Evolutionary conservation across 1,140 invertebrate species (phyloP).

Genomic region (Bilobella aurantiaca): DNA sequence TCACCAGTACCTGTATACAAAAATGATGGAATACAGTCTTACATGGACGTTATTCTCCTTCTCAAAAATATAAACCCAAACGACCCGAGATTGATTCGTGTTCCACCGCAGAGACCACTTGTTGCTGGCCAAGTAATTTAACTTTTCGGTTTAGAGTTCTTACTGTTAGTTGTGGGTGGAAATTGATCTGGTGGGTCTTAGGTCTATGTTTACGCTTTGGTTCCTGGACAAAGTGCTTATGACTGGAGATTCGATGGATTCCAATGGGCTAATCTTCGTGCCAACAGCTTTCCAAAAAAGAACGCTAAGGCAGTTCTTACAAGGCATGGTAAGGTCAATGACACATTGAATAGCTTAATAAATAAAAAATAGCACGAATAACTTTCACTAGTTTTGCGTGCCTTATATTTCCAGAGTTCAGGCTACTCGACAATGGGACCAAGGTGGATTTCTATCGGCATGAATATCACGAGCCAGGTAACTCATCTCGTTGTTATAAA

Average conservation of each 20-base stretch:
- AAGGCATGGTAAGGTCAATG: too few relatives aligned
- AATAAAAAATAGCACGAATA: too few relatives aligned
- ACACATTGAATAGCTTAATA: too few relatives aligned
- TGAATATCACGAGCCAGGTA: constrained; percentile 6
- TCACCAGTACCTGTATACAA: neutral
- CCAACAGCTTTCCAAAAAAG: constrained; percentile 4
- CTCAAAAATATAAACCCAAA: neutral
- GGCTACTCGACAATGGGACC: neutral
- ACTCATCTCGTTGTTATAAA: too few relatives aligned
- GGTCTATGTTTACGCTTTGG: constrained; percentile 6
- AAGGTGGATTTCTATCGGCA: constrained; percentile 6
- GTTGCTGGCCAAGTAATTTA: neutral
- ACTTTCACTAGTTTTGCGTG: too few relatives aligned
- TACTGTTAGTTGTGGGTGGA: neutral
- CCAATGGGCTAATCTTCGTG: constrained; percentile 8
- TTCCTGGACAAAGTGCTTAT: neutral
- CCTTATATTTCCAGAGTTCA: too few relatives aligned
- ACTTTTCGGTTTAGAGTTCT: neutral
- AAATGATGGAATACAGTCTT: neutral
- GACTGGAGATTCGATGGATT: constrained; percentile 11
- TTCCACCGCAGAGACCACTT: neutral
- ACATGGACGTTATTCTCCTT: neutral
- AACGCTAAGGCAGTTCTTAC: neutral
- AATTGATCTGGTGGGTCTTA: neutral
- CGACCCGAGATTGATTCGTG: neutral